Conservation (phyloP, 1,140 invertebrate species). For the Venustaconcha ellipsiformis region DNA sequence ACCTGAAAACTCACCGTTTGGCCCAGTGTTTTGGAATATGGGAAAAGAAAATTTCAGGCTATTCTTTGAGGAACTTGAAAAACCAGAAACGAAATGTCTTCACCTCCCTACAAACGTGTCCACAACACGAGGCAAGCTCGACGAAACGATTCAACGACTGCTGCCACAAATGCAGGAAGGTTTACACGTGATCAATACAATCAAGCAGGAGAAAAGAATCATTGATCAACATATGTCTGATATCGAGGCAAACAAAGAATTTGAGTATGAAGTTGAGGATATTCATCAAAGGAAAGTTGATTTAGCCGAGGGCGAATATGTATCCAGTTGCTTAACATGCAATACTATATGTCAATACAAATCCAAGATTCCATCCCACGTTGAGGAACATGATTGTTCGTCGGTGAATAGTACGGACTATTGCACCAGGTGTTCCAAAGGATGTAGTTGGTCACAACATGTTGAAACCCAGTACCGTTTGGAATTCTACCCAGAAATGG, state of each 20-base stretch:
- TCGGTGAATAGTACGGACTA: slow-evolving; percentile 3
- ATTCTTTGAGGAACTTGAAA: slow-evolving; percentile 11
- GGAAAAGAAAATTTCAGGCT: slow-evolving; percentile 12
- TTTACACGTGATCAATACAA: slow-evolving; percentile 3
- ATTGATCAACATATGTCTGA: slow-evolving; percentile 12
- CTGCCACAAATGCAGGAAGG: slow-evolving; percentile 13
- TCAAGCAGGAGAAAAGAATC: slow-evolving; percentile 14
- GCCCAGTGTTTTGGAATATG: slow-evolving; percentile 34
- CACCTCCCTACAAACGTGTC: slow-evolving; percentile 21
- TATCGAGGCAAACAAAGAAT: slow-evolving; percentile 28
- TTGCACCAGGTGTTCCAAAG: slow-evolving; percentile 16
- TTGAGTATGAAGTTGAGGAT: slow-evolving; percentile 18
- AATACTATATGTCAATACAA: slow-evolving; percentile 30
- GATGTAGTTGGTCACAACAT: slow-evolving; percentile 18
- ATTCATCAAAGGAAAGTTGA: not conserved
- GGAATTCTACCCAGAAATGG: slow-evolving; percentile 1
- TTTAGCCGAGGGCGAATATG: slow-evolving; percentile 11
- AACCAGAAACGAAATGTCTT: slow-evolving; percentile 10
- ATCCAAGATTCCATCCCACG: slow-evolving; percentile 9
- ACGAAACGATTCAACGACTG: slow-evolving; percentile 14
- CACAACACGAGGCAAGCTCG: slow-evolving; percentile 7
- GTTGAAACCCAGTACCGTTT: slow-evolving; percentile 11
- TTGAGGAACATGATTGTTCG: slow-evolving; percentile 4
- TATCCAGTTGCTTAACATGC: slow-evolving; percentile 28
- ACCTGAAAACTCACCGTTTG: not conserved